Evolutionary conservation across 2,113 vertebrate genomes (phyloP), one percentile per base, ranked within the genome.

Genomic region (Hydropotes inermis): DNA sequence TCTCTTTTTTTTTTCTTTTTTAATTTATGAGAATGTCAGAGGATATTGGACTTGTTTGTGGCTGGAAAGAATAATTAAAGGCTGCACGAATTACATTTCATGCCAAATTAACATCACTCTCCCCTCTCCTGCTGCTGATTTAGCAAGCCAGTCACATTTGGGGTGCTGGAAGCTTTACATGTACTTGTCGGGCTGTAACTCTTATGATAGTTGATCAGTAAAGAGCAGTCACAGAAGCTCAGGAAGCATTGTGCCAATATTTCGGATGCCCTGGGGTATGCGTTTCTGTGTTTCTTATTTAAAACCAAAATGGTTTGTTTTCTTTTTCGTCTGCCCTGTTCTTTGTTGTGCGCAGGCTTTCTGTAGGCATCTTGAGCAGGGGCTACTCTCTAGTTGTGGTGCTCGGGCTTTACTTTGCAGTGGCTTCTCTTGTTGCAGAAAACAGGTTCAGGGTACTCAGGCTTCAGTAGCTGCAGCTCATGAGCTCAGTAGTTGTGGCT

Each of bases 191-290:
- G 95, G 83, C 45, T 97, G 76, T 64, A 64, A 1, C 54, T 97
- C 52, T 89, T 97, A 90, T 43, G 97, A 9, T 95, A 93, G 98
- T 98, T 98, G 97, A 98, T 98, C 92, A 95, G 96, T 78, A 97
- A 98, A 97, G 89, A 98, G 55, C 64, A 97, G 91, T 96, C 60
- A 3, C 43, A 82, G 95, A 98, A 94, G 92, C 98, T 89, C 93
- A 94, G 87, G 96, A 83, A 87, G 14, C 84, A 92, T 78, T 16
- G 28, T 92, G 76, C 90, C 95, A 97, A 74, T 85, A 87, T 94
- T 97, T 94, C 64, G 94, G 60, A 54, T 95, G 33, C 61, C 84
- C 60, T 78, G 61, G 36, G 89, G 60, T 98, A 55, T 47, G 90
- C 28, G 2, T 81, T 98, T 94, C 93, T 92, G 95, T 60, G 17